Conservation (phyloP, 1,140 invertebrate genomes). For the Drosophila pandora region DNA sequence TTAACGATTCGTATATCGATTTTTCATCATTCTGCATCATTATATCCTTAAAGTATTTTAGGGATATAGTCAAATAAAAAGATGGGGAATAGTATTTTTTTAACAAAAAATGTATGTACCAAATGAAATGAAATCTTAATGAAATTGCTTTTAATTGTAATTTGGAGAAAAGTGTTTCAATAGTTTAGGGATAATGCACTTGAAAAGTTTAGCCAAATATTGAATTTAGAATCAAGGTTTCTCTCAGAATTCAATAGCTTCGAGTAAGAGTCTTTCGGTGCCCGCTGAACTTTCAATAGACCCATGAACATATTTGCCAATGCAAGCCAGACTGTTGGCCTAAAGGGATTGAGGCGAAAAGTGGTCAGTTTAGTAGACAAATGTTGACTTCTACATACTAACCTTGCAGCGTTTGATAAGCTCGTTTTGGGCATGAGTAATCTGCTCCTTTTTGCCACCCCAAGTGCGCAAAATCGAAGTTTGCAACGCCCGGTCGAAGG, state of each 20-base stretch:
- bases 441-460: constrained; percentile 94
- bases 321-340: constrained; percentile 65
- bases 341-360: not conserved
- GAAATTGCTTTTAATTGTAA: not conserved
- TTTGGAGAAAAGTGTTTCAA: not conserved
- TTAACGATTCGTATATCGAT: too few relatives aligned
- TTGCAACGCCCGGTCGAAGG: constrained; percentile 94
- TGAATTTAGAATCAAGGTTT: not conserved
- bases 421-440: constrained; percentile 92
- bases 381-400: not conserved
- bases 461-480: constrained; percentile 96
- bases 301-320: constrained; percentile 64
- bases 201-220: not conserved
- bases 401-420: constrained; percentile 96
- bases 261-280: constrained; percentile 29
- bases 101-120: too few relatives aligned
- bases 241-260: constrained; percentile 33
- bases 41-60: too few relatives aligned
- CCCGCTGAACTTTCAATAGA: constrained; percentile 53
- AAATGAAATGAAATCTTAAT: too few relatives aligned
- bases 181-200: constrained; percentile 2
- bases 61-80: too few relatives aligned
- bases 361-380: not conserved
- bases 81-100: too few relatives aligned
- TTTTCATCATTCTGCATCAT: too few relatives aligned